Evolutionary conservation across 2,888 invertebrate species (phyloP).

Genomic region (Agrotis segetum): DNA sequence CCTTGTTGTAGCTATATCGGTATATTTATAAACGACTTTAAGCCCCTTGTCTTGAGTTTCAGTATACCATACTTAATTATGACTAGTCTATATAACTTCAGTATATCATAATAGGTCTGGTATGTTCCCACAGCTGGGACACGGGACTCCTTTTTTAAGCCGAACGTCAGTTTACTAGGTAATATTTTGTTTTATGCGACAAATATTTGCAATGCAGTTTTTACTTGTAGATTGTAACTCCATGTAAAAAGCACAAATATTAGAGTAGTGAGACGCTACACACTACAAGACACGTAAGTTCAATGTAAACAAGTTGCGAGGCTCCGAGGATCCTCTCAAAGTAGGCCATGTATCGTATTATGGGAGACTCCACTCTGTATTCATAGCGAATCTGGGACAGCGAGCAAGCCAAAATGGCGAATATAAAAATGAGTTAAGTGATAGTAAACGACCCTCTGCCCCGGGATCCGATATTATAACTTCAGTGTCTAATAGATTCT

Average conservation of each 20-base stretch:
- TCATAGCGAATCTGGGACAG: constrained; percentile 84
- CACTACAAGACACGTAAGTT: constrained; percentile 59
- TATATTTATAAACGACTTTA: background rate
- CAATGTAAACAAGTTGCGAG: constrained; percentile 75
- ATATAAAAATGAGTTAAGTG: constrained; percentile 89
- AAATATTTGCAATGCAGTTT: constrained; percentile 25
- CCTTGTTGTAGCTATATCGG: background rate
- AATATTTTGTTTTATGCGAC: background rate
- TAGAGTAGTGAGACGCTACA: constrained; percentile 13
- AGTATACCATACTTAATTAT: too few relatives aligned
- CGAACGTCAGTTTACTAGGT: background rate
- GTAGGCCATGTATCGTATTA: constrained; percentile 84
- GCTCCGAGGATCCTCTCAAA: constrained; percentile 75
- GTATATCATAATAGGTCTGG: background rate
- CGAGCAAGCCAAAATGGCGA: constrained; percentile 83
- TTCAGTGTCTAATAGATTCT: constrained; percentile 82
- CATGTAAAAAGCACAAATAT: constrained; percentile 37
- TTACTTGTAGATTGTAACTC: constrained; percentile 14
- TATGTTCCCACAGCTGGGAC: background rate
- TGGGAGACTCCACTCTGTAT: constrained; percentile 80
- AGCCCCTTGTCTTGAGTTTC: background rate
- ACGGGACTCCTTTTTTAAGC: background rate
- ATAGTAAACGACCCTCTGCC: constrained; percentile 82
- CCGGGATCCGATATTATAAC: constrained; percentile 80
- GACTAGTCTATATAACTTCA: too few relatives aligned